phyloP scores from a whole-genome alignment of 1,140 invertebrate species.

The Pollicipes pollicipes region DNA sequence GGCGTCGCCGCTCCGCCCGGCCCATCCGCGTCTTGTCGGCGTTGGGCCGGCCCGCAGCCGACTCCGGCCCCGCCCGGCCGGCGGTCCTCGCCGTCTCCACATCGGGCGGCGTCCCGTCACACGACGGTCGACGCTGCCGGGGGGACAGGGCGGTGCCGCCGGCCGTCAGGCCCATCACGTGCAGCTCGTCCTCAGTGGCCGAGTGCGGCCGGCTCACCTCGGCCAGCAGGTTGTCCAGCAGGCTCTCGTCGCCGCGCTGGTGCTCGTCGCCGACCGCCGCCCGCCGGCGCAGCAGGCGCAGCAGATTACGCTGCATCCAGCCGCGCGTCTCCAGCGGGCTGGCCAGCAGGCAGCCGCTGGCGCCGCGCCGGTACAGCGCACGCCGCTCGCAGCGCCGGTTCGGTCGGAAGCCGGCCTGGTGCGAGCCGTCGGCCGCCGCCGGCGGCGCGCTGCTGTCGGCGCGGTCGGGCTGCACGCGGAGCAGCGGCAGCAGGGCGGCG shows the following conservation, averaged over 20 bases:
- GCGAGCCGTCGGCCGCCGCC: too few species aligned
- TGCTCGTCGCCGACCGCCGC: neutral
- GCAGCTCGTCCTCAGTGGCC: neutral
- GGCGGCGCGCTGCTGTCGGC: too few species aligned
- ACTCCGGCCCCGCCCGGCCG: too few species aligned
- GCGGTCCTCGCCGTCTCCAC: too few species aligned
- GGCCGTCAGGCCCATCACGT: neutral
- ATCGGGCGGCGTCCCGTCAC: too few species aligned
- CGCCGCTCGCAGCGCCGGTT: neutral
- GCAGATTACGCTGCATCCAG: too few species aligned
- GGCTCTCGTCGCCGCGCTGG: neutral
- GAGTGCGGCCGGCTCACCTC: neutral
- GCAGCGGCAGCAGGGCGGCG: neutral
- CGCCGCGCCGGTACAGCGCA: neutral
- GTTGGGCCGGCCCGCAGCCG: too few species aligned
- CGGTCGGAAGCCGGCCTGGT: neutral
- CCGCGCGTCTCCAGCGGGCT: too few species aligned
- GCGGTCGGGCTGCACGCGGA: neutral
- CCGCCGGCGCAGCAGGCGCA: too few species aligned
- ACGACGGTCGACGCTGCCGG: too few species aligned
- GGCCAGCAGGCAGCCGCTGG: neutral
- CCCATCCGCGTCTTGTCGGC: too few species aligned
- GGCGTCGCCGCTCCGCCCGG: neutral
- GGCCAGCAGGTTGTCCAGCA: neutral
- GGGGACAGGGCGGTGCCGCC: too few species aligned